Base-by-base conservation (phyloP, 2,888 invertebrate genomes). In the Drymonia ruficornis region DNA sequence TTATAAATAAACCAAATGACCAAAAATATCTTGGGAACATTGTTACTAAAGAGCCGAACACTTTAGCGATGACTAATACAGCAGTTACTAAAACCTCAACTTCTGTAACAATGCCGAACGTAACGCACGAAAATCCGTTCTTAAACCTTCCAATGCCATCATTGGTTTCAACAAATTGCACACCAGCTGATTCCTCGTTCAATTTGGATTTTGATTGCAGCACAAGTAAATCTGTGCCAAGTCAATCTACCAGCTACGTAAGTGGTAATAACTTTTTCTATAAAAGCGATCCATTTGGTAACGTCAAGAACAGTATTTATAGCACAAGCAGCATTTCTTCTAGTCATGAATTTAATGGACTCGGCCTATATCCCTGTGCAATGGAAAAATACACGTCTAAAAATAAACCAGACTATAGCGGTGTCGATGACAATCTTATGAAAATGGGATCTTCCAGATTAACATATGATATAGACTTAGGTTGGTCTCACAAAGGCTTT, bases 401-500 rank as follows among this genome's bases (percentile, higher is more conserved):
- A 78, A 89, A 78, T 64, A 92, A 92, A 78, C 45, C 87, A 1
- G 91, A 92, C 48, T 90, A 79, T 61, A 63, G 82, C 43, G 88
- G 85, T 68, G 83, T 91, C 18, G 92, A 92, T 66, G 92, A 92
- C 48, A 91, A 84, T 67, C 74, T 92, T 28, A 91, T 91, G 89
- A 92, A 92, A 78, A 89, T 91, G 49, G 89, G 87, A 1, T 87
- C 89, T 6, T 90, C 91, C 9, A 80, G 92, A 69, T 76, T 92
- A 65, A 91, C 92, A 2, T 92, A 92, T 55, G 92, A 92, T 59
- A 91, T 92, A 63, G 92, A 92, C 62, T 79, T 92, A 44, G 92
- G 92, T 13, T 92, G 92, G 92, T 91, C 92, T 0, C 92, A 92
- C 63, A 92, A 91, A 78, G 81, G 91, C 34, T 87, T 91, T 48